Conservation (phyloP, 1,140 invertebrate genomes). For the Bombus sylvicola region DNA sequence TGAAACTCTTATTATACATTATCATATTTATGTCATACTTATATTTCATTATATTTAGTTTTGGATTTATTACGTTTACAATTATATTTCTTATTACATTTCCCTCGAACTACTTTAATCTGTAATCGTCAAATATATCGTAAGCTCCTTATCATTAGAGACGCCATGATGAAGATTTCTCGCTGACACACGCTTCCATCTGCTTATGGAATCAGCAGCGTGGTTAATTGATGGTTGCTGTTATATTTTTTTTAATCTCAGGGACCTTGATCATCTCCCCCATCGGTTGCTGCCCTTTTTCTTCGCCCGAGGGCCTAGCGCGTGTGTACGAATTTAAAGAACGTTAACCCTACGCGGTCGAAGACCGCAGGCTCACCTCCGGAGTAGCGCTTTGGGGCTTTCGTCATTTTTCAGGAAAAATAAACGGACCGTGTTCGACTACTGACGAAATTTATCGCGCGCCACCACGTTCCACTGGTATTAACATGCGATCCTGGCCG, state of each 20-base stretch:
- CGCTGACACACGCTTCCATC: conserved; percentile 24
- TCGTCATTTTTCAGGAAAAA: conserved; percentile 11
- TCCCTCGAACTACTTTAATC: not conserved
- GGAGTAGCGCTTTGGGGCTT: not conserved
- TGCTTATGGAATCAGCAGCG: conserved; percentile 29
- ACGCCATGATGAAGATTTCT: conserved; percentile 36
- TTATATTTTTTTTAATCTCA: not conserved
- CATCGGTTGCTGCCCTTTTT: conserved; percentile 17
- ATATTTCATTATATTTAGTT: no score
- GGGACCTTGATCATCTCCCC: no score
- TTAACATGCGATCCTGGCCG: not conserved
- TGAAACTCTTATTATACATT: no score
- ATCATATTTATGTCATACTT: no score
- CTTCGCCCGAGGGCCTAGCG: conserved; percentile 11
- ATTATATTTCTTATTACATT: no score
- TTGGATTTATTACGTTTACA: no score
- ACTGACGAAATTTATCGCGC: not conserved
- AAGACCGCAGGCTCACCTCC: conserved; percentile 15
- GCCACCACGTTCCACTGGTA: not conserved
- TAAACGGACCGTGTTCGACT: not conserved
- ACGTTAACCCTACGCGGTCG: conserved; percentile 47
- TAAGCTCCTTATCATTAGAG: not conserved
- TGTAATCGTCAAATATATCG: not conserved
- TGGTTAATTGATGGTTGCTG: conserved; percentile 26
- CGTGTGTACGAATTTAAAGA: conserved; percentile 49